A percentile compares a stretch with the other conserved stretches of the same genome.
Conservation (phyloP, 2,113 vertebrate genomes). For the Cochlearius cochlearius region DNA sequence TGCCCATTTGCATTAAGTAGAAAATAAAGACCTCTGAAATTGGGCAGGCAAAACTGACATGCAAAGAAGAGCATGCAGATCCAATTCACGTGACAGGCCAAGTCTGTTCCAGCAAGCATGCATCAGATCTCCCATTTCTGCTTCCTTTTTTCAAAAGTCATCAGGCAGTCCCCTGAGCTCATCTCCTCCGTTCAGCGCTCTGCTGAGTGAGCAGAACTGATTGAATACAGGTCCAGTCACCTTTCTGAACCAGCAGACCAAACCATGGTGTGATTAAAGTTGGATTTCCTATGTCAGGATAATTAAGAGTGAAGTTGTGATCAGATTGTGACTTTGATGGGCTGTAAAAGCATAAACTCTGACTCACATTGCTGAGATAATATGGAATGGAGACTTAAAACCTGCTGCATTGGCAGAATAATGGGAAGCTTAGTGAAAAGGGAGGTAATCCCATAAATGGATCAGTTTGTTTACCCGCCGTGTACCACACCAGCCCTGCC, state of each 20-base stretch:
- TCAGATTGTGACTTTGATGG: not conserved
- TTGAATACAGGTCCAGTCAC: not conserved
- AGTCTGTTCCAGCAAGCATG: not conserved
- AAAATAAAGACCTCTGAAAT: not conserved
- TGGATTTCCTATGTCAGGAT: constrained; percentile 58
- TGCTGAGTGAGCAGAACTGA: constrained; percentile 3
- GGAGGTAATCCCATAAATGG: constrained; percentile 24
- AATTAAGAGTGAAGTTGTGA: constrained; percentile 20
- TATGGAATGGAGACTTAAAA: not conserved
- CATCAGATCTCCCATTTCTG: not conserved
- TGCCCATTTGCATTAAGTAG: not conserved
- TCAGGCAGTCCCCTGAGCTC: not conserved
- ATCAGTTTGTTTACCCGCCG: not conserved
- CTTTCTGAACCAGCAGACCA: not conserved
- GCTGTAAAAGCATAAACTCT: not conserved
- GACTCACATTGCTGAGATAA: not conserved
- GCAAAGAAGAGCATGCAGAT: not conserved
- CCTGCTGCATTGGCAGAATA: not conserved
- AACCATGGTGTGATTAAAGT: not conserved
- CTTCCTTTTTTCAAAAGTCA: not conserved
- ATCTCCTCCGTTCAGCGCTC: fast-evolving
- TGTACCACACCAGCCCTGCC: not conserved
- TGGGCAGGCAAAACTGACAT: not conserved
- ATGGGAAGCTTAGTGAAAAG: constrained; percentile 42
- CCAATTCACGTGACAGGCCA: fast-evolving